These are phyloP conservation scores for Pteronura brasiliensis DNA, from an alignment of 2,113 vertebrate genomes.

Conservation along the genomic window DNA sequence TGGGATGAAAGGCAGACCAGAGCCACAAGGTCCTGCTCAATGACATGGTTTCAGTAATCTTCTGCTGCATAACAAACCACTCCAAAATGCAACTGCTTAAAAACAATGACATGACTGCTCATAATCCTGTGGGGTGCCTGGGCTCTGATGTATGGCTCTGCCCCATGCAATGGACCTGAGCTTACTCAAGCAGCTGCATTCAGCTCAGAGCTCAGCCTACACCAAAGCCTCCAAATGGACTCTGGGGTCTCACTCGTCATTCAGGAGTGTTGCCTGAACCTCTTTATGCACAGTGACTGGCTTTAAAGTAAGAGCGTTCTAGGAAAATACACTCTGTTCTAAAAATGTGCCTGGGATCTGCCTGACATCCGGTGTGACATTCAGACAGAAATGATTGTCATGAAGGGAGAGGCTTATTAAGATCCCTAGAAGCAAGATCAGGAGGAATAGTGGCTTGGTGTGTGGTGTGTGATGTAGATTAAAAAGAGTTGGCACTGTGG, in stretches of 20 bases:
- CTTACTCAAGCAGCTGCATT: neutral
- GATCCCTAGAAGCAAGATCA: neutral
- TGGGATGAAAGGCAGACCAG: neutral
- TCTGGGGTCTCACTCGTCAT: neutral
- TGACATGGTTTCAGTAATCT: neutral
- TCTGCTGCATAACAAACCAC: neutral
- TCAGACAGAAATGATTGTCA: neutral
- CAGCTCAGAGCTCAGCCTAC: neutral
- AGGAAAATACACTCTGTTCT: neutral
- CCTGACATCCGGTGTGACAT: neutral
- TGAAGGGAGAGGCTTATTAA: neutral
- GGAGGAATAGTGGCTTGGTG: neutral
- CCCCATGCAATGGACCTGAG: accelerated
- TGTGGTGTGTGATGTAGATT: neutral
- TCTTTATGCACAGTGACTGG: neutral
- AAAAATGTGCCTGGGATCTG: neutral
- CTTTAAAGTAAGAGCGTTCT: neutral
- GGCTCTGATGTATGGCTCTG: neutral
- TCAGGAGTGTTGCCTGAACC: neutral
- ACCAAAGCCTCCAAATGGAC: neutral
- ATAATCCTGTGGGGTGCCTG: neutral
- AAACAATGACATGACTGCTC: neutral
- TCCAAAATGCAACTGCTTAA: neutral
- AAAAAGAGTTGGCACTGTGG: neutral
- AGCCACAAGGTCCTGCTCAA: neutral